Conservation (phyloP, 2,888 invertebrate genomes). For the Tinea semifulvella region DNA sequence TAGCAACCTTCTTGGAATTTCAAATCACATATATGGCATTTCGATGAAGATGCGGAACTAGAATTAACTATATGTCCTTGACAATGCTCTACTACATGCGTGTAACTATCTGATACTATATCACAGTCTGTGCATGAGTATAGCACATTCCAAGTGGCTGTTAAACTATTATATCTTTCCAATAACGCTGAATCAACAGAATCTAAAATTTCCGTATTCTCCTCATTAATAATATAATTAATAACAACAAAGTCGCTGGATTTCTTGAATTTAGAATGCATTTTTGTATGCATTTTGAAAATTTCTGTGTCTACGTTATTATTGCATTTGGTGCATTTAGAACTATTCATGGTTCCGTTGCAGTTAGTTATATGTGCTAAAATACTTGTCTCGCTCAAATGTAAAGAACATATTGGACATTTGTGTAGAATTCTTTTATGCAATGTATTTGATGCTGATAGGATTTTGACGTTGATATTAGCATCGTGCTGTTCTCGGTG, state of each 20-base stretch:
- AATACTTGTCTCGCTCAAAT: background rate
- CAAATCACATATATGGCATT: constrained; percentile 32
- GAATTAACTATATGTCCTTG: constrained; percentile 32
- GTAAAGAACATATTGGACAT: background rate
- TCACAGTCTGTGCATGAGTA: constrained; percentile 32
- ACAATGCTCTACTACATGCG: constrained; percentile 34
- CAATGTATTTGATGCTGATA: background rate
- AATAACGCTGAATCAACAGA: background rate
- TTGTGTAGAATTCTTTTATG: background rate
- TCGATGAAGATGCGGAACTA: constrained; percentile 20
- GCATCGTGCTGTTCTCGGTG: background rate
- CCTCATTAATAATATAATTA: background rate
- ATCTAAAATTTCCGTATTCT: background rate
- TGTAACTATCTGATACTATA: constrained; percentile 31
- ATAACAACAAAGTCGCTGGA: background rate
- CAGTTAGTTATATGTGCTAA: background rate
- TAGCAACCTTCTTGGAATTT: constrained; percentile 29
- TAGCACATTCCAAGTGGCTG: constrained; percentile 26
- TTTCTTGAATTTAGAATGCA: background rate
- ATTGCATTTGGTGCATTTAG: background rate
- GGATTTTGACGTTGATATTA: background rate
- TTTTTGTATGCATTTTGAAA: background rate
- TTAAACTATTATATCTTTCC: background rate
- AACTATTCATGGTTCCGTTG: background rate
- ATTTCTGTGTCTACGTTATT: background rate